Evolutionary conservation across 2,888 invertebrate genomes (phyloP), one percentile per base, ranked within the genome.

Genomic region (Caenorhabditis sp.): DNA sequence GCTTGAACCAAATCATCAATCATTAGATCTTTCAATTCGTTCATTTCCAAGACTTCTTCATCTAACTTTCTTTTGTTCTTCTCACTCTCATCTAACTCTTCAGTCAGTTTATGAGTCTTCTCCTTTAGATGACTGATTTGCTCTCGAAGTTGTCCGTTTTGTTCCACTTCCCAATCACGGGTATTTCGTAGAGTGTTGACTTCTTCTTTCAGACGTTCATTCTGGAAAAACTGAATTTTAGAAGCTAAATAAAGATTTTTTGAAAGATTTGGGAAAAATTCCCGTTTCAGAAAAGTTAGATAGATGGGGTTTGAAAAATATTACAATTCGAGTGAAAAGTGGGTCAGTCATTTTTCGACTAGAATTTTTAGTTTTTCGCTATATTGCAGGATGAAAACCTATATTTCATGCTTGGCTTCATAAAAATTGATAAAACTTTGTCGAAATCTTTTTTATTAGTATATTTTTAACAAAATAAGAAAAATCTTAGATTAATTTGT

Each of bases 131-230:
- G 71, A 43, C 69, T 72, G 1, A 85, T 58, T 60, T 85, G 81
- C n/a, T 86, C 81, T 8, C 82, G 59, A 17, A 86, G 69, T 21
- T 69, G 68, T 8, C 80, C 83, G 66, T 85, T 86, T 70, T 86
- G 84, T 50, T 77, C 72, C 26, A 86, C 63, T 59, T 83, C 82
- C 84, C 85, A 86, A 38, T 86, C 84, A 0, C 86, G 67, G 0
- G 83, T 81, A 4, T 74, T 76, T 25, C 84, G 80, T 1, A 86
- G 76, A 14, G 82, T 81, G 20, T 83, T 83, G n/a, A 79, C 78
- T 49, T 79, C 77, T 27, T 78, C 74, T 59, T 70, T 67, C 53
- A 86, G 68, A 20, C 72, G 62, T 7, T 81, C 83, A 3, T 64
- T 75, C 84, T 84, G 57, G 59, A 74, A 62, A 36, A 31, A 20